Evolutionary conservation across 1,140 invertebrate genomes (phyloP).

Genomic region (Drosophila biarmipes): DNA sequence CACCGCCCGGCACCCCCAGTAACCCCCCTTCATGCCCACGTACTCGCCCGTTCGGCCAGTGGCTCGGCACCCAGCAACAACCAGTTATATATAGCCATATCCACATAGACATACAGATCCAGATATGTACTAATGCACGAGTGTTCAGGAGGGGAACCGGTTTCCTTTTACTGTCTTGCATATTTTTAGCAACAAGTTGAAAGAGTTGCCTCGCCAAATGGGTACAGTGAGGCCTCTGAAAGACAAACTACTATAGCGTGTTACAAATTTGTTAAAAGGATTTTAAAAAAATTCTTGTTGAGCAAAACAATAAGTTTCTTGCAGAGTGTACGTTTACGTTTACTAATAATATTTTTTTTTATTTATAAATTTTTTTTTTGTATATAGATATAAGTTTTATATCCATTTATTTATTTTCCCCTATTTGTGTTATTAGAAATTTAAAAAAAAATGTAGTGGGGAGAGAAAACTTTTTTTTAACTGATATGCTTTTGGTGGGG

Average conservation of each 20-base stretch:
- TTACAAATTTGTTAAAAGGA: no score
- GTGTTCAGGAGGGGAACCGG: conserved; percentile 28
- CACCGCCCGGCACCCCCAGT: neutral
- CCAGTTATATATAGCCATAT: conserved; percentile 38
- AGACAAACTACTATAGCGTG: neutral
- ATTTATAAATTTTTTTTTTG: no score
- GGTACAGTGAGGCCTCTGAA: conserved; percentile 2
- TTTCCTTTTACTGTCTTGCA: conserved; percentile 62
- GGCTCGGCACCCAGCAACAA: conserved; percentile 76
- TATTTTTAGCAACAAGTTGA: conserved; percentile 65
- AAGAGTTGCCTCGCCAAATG: conserved; percentile 53
- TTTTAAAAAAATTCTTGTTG: no score
- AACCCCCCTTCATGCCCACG: neutral
- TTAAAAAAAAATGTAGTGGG: no score
- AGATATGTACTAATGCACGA: conserved; percentile 1
- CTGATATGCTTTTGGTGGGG: no score
- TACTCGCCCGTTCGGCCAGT: conserved; percentile 22
- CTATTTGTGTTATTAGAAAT: no score
- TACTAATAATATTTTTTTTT: no score
- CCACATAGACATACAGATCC: neutral
- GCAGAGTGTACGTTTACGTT: no score
- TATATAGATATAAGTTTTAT: no score
- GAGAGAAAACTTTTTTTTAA: no score
- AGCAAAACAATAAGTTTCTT: no score
- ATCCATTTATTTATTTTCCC: no score